A percentile compares a stretch with the other conserved stretches of the same genome.
Evolutionary conservation across 2,888 invertebrate species (phyloP).

Genomic region (Synanthedon tipuliformis): DNA sequence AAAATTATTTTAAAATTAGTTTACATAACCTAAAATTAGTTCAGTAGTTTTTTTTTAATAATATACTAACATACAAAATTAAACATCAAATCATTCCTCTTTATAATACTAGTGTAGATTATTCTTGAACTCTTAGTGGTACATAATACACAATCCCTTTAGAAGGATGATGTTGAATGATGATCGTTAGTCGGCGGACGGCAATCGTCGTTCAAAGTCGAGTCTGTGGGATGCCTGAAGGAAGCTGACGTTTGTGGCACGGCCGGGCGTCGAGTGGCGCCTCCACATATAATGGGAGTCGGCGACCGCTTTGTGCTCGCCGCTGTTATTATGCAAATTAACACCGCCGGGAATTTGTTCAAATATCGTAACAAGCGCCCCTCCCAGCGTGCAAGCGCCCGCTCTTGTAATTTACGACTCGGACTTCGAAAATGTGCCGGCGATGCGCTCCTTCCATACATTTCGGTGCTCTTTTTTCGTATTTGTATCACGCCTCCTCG

Average conservation of each 20-base stretch:
- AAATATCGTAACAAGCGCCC: constrained; percentile 67
- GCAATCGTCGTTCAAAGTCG: background rate
- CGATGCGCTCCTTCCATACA: constrained; percentile 40
- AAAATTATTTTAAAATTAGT: too few relatives aligned
- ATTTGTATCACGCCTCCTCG: constrained; percentile 2
- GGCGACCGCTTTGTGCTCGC: constrained; percentile 62
- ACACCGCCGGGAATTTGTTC: constrained; percentile 70
- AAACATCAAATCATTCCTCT: too few relatives aligned
- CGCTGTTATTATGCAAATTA: constrained; percentile 71
- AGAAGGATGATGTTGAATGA: background rate
- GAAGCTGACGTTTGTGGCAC: constrained; percentile 17
- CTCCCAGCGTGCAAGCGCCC: constrained; percentile 55
- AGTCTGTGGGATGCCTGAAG: background rate
- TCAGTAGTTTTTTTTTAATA: too few relatives aligned
- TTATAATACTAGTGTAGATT: too few relatives aligned
- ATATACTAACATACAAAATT: too few relatives aligned
- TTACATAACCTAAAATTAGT: too few relatives aligned
- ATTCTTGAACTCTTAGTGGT: too few relatives aligned
- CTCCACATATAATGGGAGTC: constrained; percentile 59
- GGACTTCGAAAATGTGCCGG: constrained; percentile 57
- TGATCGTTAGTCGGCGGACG: background rate
- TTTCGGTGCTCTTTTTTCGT: constrained; percentile 29
- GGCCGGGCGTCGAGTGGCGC: constrained; percentile 58
- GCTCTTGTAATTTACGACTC: constrained; percentile 59
- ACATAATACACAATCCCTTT: too few relatives aligned